phyloP scores from a whole-genome alignment of 2,797 vertebrate genomes.

The Phataginus tetradactyla region DNA sequence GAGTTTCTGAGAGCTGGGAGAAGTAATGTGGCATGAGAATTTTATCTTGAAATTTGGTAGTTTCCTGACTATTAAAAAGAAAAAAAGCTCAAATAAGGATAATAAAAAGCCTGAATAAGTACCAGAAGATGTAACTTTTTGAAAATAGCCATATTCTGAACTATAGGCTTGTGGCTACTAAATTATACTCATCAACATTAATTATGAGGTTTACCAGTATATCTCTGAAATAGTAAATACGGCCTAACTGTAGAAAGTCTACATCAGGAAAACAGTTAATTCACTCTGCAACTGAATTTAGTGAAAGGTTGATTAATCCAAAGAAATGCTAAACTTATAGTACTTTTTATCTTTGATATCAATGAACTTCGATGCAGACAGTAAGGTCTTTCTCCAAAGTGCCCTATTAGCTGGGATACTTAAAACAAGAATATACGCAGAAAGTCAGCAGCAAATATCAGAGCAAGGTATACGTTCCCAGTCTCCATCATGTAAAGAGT shows the following conservation, averaged over 20 bases:
- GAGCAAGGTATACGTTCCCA: neutral
- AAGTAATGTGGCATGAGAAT: neutral
- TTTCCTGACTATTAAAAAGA: neutral
- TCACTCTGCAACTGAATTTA: neutral
- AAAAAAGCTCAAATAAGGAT: neutral
- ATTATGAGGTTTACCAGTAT: neutral
- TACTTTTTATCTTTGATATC: constrained; percentile 4
- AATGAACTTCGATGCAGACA: neutral
- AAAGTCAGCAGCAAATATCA: neutral
- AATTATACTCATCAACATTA: neutral
- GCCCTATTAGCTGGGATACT: neutral
- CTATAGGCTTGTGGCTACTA: neutral
- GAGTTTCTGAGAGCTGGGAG: neutral
- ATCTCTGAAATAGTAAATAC: neutral
- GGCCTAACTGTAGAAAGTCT: neutral
- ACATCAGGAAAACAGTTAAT: neutral
- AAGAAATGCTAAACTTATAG: neutral
- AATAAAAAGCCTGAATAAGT: neutral
- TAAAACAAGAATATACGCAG: neutral
- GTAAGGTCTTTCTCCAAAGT: neutral
- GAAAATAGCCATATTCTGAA: neutral
- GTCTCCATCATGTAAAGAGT: no score
- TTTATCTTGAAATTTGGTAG: neutral
- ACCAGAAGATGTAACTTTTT: neutral
- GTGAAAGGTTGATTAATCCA: neutral